Evolutionary conservation across 2,113 vertebrate species (phyloP), one percentile per base, ranked within the genome.

Genomic region (Callocephalon fimbriatum): DNA sequence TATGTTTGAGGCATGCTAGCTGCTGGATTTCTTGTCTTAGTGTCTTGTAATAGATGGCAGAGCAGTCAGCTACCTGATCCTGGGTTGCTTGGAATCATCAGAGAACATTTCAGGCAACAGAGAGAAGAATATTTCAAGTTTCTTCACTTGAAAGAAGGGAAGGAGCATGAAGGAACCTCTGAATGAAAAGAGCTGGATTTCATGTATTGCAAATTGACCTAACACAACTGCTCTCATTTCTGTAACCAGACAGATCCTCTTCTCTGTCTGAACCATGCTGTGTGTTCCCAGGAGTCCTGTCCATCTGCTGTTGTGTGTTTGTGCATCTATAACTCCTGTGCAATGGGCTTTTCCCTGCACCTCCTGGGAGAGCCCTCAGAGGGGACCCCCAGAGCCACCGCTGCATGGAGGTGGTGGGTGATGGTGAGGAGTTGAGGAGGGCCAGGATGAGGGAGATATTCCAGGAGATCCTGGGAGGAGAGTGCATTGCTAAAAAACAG

Each of bases 291-390:
- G 23, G 31, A 35, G 31, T 37, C 40, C 45, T 37, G 16, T 37
- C 66, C 23, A 54, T 44, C 68, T 31, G 22, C 19, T 1, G 0
- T 3, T 58, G 47, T 19, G 19, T 84, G 22, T 23, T 35, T 53
- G 31, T 29, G 12, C 35, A 17, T 38, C 38, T 70, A 4, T 5
- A 38, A 8, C 10, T 25, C 18, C 68, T 56, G 12, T 56, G 40
- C 50, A 48, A 7, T 8, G 31, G 62, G 15, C 14, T 88, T 83
- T 85, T 48, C 56, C 65, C 31, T 37, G 59, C 12, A 27, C 3
- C 9, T 78, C 38, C 37, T 0, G 0, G n/a, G 17, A 35, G 9
- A 85, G 16, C 16, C 10, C 32, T 61, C 0, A 0, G 44, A 70
- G 44, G 11, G 48, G 12, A 42, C 3, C 2, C 31, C 2, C 2